phyloP scores from a whole-genome alignment of 1,140 invertebrate genomes.

The Neodiprion pinetum region DNA sequence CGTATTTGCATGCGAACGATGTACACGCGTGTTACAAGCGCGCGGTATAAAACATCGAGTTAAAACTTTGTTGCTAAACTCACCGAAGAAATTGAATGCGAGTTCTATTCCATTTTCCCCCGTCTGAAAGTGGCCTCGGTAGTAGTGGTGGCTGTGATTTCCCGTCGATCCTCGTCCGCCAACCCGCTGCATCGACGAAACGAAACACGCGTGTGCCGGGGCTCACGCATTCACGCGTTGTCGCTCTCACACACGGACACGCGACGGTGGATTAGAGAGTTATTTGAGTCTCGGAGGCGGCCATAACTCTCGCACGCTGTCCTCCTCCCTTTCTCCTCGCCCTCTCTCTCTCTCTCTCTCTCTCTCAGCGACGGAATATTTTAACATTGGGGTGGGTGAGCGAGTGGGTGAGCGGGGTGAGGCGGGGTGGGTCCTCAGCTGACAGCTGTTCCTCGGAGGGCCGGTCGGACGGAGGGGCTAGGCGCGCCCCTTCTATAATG shows the following conservation, averaged over 20 bases:
- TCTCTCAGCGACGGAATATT: slow-evolving; percentile 57
- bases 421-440: slow-evolving; percentile 43
- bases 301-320: slow-evolving; percentile 62
- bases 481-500: slow-evolving; percentile 65
- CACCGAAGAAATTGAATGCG: neutral
- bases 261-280: slow-evolving; percentile 61
- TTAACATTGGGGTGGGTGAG: slow-evolving; percentile 52
- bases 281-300: slow-evolving; percentile 62
- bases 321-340: slow-evolving; percentile 48
- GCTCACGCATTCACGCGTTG: slow-evolving; percentile 13
- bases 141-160: neutral
- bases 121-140: too few relatives aligned
- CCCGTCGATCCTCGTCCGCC: neutral
- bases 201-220: slow-evolving; percentile 13
- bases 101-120: too few relatives aligned
- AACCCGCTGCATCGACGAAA: neutral
- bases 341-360: slow-evolving; percentile 38
- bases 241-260: slow-evolving; percentile 32
- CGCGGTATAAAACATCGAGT: too few relatives aligned
- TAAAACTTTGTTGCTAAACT: too few relatives aligned
- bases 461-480: slow-evolving; percentile 62
- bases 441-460: slow-evolving; percentile 64
- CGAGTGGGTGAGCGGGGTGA: slow-evolving; percentile 31
- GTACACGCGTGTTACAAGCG: too few relatives aligned
- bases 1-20: too few relatives aligned